These are phyloP conservation scores for Balaeniceps rex DNA, from an alignment of 2,113 vertebrate genomes.

Conservation along the genomic window DNA sequence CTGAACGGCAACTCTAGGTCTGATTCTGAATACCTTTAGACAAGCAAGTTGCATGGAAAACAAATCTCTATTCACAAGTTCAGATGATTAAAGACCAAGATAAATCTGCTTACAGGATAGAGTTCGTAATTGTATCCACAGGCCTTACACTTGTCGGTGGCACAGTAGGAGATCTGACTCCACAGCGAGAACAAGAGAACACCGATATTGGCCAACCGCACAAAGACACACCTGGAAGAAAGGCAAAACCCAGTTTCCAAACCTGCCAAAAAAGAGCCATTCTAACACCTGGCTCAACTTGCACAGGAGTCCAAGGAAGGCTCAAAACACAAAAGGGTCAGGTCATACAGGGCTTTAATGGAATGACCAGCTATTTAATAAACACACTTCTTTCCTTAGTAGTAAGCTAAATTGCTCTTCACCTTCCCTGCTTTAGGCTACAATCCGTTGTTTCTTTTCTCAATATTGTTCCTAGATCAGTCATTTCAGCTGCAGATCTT, in stretches of 20 bases:
- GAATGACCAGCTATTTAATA: not conserved
- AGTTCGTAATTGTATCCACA: slow-evolving; percentile 90
- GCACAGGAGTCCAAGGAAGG: not conserved
- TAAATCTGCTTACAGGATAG: slow-evolving; percentile 83
- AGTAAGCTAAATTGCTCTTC: not conserved
- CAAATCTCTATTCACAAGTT: not conserved
- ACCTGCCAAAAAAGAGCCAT: not conserved
- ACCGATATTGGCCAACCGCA: slow-evolving; percentile 89
- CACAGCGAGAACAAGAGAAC: slow-evolving; percentile 90
- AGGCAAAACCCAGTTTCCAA: not conserved
- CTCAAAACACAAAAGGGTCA: not conserved
- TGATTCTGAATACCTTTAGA: not conserved
- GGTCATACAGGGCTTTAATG: not conserved
- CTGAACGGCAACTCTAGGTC: not conserved
- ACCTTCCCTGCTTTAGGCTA: not conserved
- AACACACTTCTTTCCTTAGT: not conserved
- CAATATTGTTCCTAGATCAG: not conserved
- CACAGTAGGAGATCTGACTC: slow-evolving; percentile 84
- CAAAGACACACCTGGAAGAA: slow-evolving; percentile 86
- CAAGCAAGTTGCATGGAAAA: not conserved
- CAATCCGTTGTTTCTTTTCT: not conserved
- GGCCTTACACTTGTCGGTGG: slow-evolving; percentile 48
- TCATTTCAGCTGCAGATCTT: not conserved
- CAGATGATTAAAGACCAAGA: not conserved
- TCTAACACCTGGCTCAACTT: not conserved